Evolutionary conservation across 2,888 invertebrate genomes (phyloP), one percentile per base, ranked within the genome.

Genomic region (Cephus pulcher): DNA sequence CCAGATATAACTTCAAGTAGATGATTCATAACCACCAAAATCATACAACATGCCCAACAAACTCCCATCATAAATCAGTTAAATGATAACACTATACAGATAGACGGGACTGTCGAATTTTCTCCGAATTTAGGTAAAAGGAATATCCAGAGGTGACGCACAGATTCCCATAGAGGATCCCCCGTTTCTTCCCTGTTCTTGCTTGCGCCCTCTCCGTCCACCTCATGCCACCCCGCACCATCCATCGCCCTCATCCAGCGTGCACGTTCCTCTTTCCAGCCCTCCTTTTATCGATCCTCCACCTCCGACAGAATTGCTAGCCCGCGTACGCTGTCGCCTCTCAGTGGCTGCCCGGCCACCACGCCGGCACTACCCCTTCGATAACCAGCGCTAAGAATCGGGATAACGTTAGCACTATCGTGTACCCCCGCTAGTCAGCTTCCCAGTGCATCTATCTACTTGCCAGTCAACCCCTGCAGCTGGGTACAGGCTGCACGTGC

Each of bases 321-420:
- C 85, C 84, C 86, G 85, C 85, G 82, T 83, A 84, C 85, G 83
- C 86, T 84, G 87, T 84, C 82, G 82, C 81, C 85, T 84, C 85
- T 87, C 90, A 89, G 89, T 91, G 90, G 90, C 87, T 89, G 88
- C 89, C 90, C 90, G 88, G 90, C 90, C 90, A 89, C 90, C 88
- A 90, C 85, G 89, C 90, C 89, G 90, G 89, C 87, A 87, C 87
- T 86, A 88, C 87, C 82, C 71, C 83, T 87, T 88, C 85, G 84
- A 86, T 87, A 84, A 76, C 56, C 74, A 79, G 76, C 76, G 75
- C 1, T 56, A 56, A 56, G 56, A 56, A 56, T 56, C 56, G 56
- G 56, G 23, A 56, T 56, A 56, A 56, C 15, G 6, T 23, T 40
- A 23, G 15, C 56, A 23, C 23, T 9, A 23, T 9, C 56, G 56